A percentile compares a stretch with the other conserved stretches of the same genome.
phyloP scores from a whole-genome alignment of 2,888 invertebrate genomes.

The Hyposoter didymator region DNA sequence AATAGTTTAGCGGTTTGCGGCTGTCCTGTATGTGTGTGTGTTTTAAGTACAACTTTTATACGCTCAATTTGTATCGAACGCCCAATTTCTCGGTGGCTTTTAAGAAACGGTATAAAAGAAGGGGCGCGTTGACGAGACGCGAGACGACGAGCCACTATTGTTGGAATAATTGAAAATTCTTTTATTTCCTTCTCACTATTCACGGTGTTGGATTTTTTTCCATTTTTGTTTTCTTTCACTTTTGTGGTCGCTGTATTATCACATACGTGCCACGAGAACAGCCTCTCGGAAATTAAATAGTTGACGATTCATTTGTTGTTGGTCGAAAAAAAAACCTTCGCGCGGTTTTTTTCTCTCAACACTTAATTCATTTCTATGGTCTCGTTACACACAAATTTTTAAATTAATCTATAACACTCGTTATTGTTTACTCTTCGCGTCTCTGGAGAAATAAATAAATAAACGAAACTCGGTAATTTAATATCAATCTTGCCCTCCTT shows the following conservation, averaged over 20 bases:
- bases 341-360: neutral
- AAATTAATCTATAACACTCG: neutral
- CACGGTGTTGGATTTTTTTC: conserved; percentile 4
- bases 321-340: neutral
- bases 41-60: conserved; percentile 64
- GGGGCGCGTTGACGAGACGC: conserved; percentile 39
- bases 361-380: neutral
- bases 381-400: conserved; percentile 5
- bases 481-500: conserved; percentile 17
- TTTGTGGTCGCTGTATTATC: neutral
- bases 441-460: conserved; percentile 13
- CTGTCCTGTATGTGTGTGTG: conserved; percentile 16
- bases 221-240: neutral
- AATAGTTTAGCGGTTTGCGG: conserved; percentile 43
- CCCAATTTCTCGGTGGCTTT: conserved; percentile 23
- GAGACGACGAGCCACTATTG: conserved; percentile 49
- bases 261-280: conserved; percentile 22
- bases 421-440: conserved; percentile 5
- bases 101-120: conserved; percentile 46
- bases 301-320: neutral
- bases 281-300: conserved; percentile 3
- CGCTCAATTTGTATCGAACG: conserved; percentile 27
- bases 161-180: conserved; percentile 7
- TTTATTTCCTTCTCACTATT: neutral
- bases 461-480: conserved; percentile 17